Evolutionary conservation across 2,113 vertebrate genomes (phyloP), one percentile per base, ranked within the genome.

Genomic region (Myiopsitta monachus): DNA sequence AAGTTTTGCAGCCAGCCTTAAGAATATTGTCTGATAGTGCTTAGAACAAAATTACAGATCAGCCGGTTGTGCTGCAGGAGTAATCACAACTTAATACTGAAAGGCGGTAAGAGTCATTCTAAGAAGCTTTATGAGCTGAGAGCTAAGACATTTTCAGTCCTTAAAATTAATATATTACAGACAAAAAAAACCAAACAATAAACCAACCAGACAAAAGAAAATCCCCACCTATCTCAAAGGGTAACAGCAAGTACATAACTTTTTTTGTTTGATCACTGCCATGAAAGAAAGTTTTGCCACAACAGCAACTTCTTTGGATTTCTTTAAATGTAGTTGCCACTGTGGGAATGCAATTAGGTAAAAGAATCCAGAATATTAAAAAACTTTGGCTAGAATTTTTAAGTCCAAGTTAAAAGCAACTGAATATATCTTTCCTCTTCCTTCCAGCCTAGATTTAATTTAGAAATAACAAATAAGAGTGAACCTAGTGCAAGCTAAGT

Each of bases 401-500:
- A 59, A 86, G 52, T 75, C 68, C 2, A 7, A 90, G 44, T 82
- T 93, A 94, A 95, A 96, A 94, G 69, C 43, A 84, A 84, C 61
- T 64, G 38, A 85, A 89, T 94, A 79, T 87, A 89, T 49, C 69
- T 69, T 87, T 92, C 39, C 33, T 87, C 36, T 81, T 55, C 47
- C 79, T 77, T 87, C 57, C 80, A 91, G 47, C 47, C 64, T 73
- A 36, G 26, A 88, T 43, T 93, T 90, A 92, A 92, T 87, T 83
- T 84, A 92, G 69, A 64, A 92, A 93, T 94, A 88, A 93, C 68
- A 97, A 96, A 88, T 72, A 94, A 92, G 55, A 61, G 36, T 92
- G 76, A 95, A 64, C n/a, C 41, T 57, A 78, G 49, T 72, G 66
- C 76, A 95, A 90, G 83, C 19, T 80, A 76, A 95, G 76, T 84